Conservation (phyloP, 2,797 vertebrate species). For the Tenualosa ilisha region DNA sequence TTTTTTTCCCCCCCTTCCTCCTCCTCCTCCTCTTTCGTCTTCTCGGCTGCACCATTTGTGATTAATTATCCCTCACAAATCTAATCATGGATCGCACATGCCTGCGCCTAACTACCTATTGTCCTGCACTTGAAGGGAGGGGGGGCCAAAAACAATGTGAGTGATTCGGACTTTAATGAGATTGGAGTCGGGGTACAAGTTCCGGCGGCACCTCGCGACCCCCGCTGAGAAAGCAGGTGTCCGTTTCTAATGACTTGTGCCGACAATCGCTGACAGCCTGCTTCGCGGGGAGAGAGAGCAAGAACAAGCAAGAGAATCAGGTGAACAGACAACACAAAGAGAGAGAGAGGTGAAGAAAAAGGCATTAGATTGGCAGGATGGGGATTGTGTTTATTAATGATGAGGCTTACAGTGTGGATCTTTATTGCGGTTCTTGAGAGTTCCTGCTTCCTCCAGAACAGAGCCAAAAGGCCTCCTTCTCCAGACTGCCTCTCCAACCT, state of each 20-base stretch:
- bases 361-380: neutral
- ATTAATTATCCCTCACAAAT: constrained; percentile 61
- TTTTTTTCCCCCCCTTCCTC: neutral
- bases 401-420: neutral
- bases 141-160: constrained; percentile 47
- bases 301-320: neutral
- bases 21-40: constrained; percentile 33
- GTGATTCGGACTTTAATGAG: constrained; percentile 55
- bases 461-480: neutral
- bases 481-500: neutral
- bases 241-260: constrained; percentile 40
- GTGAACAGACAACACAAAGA: constrained; percentile 13
- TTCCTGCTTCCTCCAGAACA: neutral
- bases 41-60: constrained; percentile 55
- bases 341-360: neutral
- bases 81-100: constrained; percentile 59
- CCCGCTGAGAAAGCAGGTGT: constrained; percentile 51
- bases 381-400: neutral
- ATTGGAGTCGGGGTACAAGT: constrained; percentile 50
- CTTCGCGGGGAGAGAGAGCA: neutral
- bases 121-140: constrained; percentile 38
- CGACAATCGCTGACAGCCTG: constrained; percentile 23
- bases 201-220: constrained; percentile 43
- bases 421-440: neutral
- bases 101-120: constrained; percentile 56